Evolutionary conservation across 2,113 vertebrate species (phyloP), one percentile per base, ranked within the genome.

Genomic region (Leucopternis melanops): DNA sequence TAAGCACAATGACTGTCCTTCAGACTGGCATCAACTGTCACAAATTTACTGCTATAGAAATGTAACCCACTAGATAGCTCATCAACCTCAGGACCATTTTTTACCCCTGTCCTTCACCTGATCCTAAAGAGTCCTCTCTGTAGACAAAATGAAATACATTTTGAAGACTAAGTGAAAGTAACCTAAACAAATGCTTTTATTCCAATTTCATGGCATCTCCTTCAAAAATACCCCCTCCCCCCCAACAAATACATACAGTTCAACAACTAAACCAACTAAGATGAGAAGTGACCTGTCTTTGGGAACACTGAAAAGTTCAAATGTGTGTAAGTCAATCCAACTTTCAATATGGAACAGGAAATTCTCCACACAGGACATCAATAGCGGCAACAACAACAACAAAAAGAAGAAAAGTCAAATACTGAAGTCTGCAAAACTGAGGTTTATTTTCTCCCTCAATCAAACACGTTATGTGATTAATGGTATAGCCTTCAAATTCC

Each of bases 11-110:
- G 91, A 95, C 70, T 93, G 92, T 95, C 91, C 92, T 96, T 97
- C 94, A 92, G 88, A 96, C 94, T 97, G 96, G 95, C 97, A 98
- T 96, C 91, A 96, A 89, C 86, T 94, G 81, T 89, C 96, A 90
- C 95, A 91, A 94, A 96, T 95, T 82, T 94, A 91, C 94, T 96
- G 86, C 94, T 96, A 73, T 32, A 86, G 97, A 95, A 95, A 83
- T 57, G 88, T 95, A 95, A 92, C 50, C 83, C 88, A 65, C 67
- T 78, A 96, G 86, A 83, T n/a, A 94, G 57, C 77, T 98, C 95
- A 97, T 63, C 79, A 83, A 21, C 92, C 86, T 97, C 95, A 78
- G 81, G 69, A 63, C 4, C 87, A 84, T 54, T 90, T 96, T 95
- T 96, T 90, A 90, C 92, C 87, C 36, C 9, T 86, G 6, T 81